A percentile compares a stretch with the other conserved stretches of the same genome.
phyloP scores from a whole-genome alignment of 2,888 invertebrate genomes.

The Epistrophella euchroma region DNA sequence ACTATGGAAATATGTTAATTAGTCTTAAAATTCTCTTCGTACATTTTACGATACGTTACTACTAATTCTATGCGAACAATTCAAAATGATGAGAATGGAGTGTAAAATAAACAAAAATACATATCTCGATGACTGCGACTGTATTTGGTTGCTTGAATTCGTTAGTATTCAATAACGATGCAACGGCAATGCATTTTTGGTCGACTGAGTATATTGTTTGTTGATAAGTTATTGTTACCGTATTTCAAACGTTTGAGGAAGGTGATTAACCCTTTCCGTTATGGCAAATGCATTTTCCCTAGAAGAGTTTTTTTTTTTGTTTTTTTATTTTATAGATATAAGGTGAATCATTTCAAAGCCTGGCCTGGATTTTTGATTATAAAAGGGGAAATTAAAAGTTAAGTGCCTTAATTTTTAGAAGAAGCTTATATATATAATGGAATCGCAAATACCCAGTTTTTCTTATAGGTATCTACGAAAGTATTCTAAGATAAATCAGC shows the following conservation, averaged over 20 bases:
- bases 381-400: too few relatives aligned
- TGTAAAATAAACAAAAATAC: conserved; percentile 26
- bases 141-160: conserved; percentile 23
- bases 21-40: conserved; percentile 12
- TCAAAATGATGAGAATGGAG: conserved; percentile 8
- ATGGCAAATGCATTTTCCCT: background rate
- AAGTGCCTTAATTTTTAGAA: too few relatives aligned
- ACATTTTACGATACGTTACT: conserved; percentile 15
- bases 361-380: too few relatives aligned
- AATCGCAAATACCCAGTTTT: too few relatives aligned
- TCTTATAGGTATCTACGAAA: too few relatives aligned
- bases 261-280: conserved; percentile 40
- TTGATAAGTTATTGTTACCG: conserved; percentile 22
- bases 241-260: conserved; percentile 11
- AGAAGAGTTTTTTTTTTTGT: background rate
- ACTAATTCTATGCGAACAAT: conserved; percentile 19
- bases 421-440: too few relatives aligned
- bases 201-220: conserved; percentile 13
- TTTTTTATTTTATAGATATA: background rate
- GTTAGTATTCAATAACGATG: conserved; percentile 26
- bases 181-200: conserved; percentile 31
- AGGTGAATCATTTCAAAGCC: background rate
- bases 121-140: background rate
- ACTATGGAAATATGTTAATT: conserved; percentile 69
- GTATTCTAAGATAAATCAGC: too few relatives aligned